Percentiles rank a stretch among this genome's conserved stretches.
Evolutionary conservation across 2,113 vertebrate species (phyloP).

Genomic region (Puntigrus tetrazona): DNA sequence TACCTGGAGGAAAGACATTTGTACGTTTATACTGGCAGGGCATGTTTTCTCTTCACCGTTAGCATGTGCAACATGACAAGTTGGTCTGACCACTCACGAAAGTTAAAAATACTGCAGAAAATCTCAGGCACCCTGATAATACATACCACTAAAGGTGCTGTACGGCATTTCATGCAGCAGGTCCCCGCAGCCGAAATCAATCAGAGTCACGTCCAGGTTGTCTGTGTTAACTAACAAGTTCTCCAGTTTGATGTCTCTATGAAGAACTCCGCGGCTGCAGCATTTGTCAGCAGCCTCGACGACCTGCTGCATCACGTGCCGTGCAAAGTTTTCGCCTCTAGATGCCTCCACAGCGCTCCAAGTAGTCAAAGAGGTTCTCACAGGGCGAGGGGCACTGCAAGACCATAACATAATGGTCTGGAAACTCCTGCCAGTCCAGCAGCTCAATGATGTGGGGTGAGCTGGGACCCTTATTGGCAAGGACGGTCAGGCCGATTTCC

Average conservation of each 20-base stretch:
- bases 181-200: neutral
- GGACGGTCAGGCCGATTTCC: too few species aligned
- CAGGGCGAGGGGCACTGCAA: neutral
- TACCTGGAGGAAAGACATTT: neutral
- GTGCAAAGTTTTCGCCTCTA: neutral
- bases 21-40: neutral
- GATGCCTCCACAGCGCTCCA: neutral
- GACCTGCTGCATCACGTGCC: neutral
- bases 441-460: neutral
- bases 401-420: neutral
- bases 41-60: neutral
- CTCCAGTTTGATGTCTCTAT: slow-evolving; percentile 1
- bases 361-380: neutral
- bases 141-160: neutral
- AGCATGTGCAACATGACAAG: neutral
- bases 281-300: neutral
- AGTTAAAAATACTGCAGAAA: neutral
- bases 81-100: neutral
- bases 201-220: neutral
- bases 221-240: neutral
- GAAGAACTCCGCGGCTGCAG: neutral
- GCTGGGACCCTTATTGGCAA: neutral
- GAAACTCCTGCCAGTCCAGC: neutral
- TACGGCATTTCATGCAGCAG: neutral
- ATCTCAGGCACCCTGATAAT: neutral